Evolutionary conservation across 2,113 vertebrate species (phyloP).

Genomic region (Alaudala cheleensis): DNA sequence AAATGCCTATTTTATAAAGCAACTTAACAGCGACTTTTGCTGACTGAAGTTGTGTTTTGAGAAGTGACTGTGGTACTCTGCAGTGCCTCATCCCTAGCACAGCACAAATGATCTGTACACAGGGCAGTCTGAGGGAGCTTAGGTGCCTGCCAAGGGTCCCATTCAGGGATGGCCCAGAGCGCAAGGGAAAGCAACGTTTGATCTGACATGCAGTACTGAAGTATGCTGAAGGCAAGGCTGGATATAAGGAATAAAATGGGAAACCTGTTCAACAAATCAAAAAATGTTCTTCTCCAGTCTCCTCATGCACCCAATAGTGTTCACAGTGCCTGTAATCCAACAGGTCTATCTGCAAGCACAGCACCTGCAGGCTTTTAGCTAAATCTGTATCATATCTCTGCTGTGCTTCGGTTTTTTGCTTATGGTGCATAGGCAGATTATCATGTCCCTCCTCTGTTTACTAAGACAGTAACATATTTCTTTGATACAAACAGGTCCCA

Average conservation of each 20-base stretch:
- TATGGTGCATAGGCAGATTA: neutral
- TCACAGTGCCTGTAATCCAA: neutral
- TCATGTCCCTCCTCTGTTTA: neutral
- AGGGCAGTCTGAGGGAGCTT: neutral
- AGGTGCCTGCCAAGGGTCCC: neutral
- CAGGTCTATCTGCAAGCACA: neutral
- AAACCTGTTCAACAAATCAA: neutral
- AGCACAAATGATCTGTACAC: rapidly evolving
- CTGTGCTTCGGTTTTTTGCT: neutral
- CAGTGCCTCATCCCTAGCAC: neutral
- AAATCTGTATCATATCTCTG: neutral
- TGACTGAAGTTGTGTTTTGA: neutral
- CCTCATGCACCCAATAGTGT: rapidly evolving
- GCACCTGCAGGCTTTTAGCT: neutral
- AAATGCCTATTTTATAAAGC: constrained; percentile 13
- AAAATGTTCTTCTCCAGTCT: neutral
- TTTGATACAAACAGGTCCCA: neutral
- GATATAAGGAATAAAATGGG: neutral
- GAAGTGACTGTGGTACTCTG: neutral
- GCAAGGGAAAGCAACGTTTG: neutral
- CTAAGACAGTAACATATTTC: neutral
- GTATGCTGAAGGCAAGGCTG: neutral
- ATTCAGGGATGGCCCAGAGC: neutral
- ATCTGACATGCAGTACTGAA: neutral
- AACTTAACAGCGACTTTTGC: neutral